These are phyloP conservation scores for Empidonax alnorum DNA, from an alignment of 2,113 vertebrate species.

Conservation along the genomic window DNA sequence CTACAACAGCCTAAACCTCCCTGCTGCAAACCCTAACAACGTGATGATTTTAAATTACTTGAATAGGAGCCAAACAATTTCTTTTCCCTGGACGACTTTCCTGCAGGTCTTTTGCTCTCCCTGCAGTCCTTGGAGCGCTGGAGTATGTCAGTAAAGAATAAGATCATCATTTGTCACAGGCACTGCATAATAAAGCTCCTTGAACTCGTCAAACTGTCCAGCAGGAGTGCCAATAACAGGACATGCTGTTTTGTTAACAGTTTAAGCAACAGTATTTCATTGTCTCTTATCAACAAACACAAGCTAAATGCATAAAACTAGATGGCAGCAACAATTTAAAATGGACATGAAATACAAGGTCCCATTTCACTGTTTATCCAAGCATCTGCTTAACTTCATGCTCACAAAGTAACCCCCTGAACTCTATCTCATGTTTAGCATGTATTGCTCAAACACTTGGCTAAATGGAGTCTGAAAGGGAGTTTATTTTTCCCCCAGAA, in stretches of 20 bases:
- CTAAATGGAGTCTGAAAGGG: neutral
- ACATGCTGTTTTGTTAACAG: neutral
- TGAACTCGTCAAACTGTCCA: neutral
- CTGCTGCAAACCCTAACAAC: neutral
- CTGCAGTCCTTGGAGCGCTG: constrained; percentile 30
- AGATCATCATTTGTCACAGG: neutral
- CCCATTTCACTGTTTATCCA: neutral
- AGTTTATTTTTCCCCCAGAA: constrained; percentile 11
- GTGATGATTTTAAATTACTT: neutral
- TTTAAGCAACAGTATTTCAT: neutral
- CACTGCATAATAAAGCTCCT: neutral
- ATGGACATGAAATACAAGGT: neutral
- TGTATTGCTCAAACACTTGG: neutral
- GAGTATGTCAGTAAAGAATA: neutral
- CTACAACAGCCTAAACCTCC: neutral
- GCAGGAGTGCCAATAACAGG: neutral
- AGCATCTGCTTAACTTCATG: neutral
- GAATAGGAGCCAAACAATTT: constrained; percentile 33
- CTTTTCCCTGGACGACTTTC: neutral
- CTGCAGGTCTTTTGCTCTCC: neutral
- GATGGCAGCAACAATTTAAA: neutral
- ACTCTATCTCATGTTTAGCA: neutral
- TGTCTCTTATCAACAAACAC: neutral
- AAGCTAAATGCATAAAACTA: neutral
- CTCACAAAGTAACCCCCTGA: neutral